phyloP scores from a whole-genome alignment of 2,888 invertebrate genomes.

The Amphipyra tragopoginis region DNA sequence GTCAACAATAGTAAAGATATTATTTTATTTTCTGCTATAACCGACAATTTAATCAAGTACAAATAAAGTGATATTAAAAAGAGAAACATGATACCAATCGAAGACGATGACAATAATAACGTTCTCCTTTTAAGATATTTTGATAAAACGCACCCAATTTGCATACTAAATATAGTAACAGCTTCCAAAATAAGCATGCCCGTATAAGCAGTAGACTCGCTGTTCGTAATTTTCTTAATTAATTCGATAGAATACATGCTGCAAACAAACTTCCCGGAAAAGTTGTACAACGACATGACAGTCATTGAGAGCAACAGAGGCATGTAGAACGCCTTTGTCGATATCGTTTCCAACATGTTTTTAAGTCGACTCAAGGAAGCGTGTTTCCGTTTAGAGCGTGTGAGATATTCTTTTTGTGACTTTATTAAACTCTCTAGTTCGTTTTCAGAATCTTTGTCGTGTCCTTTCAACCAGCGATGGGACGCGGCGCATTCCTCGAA shows the following conservation, averaged over 20 bases:
- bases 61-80: slow-evolving; percentile 65
- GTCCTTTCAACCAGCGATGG: slow-evolving; percentile 71
- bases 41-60: slow-evolving; percentile 58
- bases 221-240: slow-evolving; percentile 60
- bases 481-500: slow-evolving; percentile 68
- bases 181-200: slow-evolving; percentile 71
- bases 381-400: slow-evolving; percentile 40
- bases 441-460: slow-evolving; percentile 59
- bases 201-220: slow-evolving; percentile 63
- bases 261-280: slow-evolving; percentile 72
- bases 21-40: slow-evolving; percentile 59
- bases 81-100: slow-evolving; percentile 61
- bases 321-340: slow-evolving; percentile 66
- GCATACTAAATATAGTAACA: slow-evolving; percentile 65
- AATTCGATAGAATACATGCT: slow-evolving; percentile 64
- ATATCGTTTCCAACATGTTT: slow-evolving; percentile 53
- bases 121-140: slow-evolving; percentile 62
- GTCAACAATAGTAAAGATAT: slow-evolving; percentile 62
- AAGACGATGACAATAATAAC: slow-evolving; percentile 57
- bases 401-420: slow-evolving; percentile 62
- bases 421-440: slow-evolving; percentile 66
- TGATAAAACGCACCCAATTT: slow-evolving; percentile 57
- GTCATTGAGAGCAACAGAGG: slow-evolving; percentile 67
- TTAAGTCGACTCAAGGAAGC: slow-evolving; percentile 49
- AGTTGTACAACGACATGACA: slow-evolving; percentile 68